Conservation (phyloP, 2,888 invertebrate species). For the Pogonocherus hispidulus region DNA sequence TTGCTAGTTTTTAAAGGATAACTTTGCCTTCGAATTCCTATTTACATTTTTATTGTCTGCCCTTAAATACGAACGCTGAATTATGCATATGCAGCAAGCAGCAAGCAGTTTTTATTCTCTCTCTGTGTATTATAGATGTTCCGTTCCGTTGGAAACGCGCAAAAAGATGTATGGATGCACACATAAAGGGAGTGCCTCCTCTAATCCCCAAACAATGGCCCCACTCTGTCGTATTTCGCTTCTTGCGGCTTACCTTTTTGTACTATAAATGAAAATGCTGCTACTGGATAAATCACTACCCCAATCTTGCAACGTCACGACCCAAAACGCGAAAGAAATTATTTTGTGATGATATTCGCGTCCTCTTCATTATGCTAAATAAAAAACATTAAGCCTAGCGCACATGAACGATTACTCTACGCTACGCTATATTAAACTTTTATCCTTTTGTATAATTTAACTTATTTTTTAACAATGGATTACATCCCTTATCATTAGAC, state of each 20-base stretch:
- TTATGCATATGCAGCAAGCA: conserved; percentile 26
- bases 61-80: conserved; percentile 17
- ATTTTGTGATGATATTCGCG: too few species aligned
- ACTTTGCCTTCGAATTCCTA: conserved; percentile 12
- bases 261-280: neutral
- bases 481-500: too few species aligned
- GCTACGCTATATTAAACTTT: too few species aligned
- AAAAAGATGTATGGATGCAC: conserved; percentile 22
- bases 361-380: too few species aligned
- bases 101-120: conserved; percentile 13
- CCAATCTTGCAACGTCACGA: too few species aligned
- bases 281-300: neutral
- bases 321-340: too few species aligned
- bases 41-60: conserved; percentile 26
- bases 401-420: too few species aligned
- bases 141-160: conserved; percentile 5
- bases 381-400: too few species aligned
- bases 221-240: neutral
- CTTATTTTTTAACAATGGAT: too few species aligned
- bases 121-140: conserved; percentile 9
- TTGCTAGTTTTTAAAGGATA: conserved; percentile 15
- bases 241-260: conserved; percentile 1
- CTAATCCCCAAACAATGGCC: conserved; percentile 15
- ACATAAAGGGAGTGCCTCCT: conserved; percentile 3
- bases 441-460: too few species aligned